Percentiles rank a stretch among this genome's conserved stretches.
Conservation (phyloP, 2,888 invertebrate genomes). For the Drosophila incognita region DNA sequence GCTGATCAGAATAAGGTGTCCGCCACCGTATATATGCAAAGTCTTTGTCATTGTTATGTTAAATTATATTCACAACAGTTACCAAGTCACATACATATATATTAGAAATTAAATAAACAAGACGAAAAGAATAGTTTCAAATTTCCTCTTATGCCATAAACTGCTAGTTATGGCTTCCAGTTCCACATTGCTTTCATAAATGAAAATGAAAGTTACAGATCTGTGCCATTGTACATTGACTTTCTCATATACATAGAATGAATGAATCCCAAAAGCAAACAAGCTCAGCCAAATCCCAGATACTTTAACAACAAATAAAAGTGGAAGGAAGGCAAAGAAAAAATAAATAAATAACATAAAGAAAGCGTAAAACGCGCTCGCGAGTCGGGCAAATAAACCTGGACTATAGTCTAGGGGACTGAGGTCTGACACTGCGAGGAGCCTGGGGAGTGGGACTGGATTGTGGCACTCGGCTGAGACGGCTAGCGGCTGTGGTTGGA, state of each 20-base stretch:
- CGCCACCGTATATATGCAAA: background rate
- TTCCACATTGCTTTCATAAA: background rate
- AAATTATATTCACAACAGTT: background rate
- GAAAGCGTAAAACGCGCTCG: conserved; percentile 30
- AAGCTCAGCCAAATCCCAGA: conserved; percentile 66
- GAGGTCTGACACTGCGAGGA: background rate
- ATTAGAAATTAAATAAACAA: background rate
- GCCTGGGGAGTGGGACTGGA: background rate
- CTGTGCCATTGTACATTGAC: conserved; percentile 49
- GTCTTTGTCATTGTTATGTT: background rate
- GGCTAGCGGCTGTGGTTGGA: conserved; percentile 22
- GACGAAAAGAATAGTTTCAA: background rate
- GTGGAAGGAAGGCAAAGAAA: conserved; percentile 22
- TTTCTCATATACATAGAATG: conserved; percentile 36
- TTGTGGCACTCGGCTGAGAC: conserved; percentile 10
- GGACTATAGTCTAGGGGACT: conserved; percentile 18
- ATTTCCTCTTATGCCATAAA: background rate
- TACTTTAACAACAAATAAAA: conserved; percentile 70
- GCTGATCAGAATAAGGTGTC: no score
- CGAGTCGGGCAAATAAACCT: conserved; percentile 24
- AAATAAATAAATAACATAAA: conserved; percentile 21
- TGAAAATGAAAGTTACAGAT: conserved; percentile 8
- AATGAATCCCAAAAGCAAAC: conserved; percentile 69
- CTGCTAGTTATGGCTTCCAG: background rate
- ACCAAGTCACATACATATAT: background rate